These are phyloP conservation scores for Rhabdomys pumilio DNA, from an alignment of 2,797 vertebrate genomes.

Conservation along the genomic window DNA sequence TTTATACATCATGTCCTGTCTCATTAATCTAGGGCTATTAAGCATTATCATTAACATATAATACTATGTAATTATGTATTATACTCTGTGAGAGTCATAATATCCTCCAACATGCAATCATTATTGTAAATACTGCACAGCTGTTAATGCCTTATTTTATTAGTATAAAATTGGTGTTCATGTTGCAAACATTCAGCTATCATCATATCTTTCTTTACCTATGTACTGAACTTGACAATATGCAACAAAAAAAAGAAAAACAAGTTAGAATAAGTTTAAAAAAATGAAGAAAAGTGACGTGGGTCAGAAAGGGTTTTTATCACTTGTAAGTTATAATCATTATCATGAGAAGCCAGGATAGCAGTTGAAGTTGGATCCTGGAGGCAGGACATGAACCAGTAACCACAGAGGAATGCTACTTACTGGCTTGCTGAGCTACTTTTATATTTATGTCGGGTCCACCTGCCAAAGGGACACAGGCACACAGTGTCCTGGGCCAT, in stretches of 20 bases:
- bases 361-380: no score
- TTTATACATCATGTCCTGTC: not conserved
- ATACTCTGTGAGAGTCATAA: not conserved
- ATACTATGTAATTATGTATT: not conserved
- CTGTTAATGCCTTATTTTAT: constrained; percentile 6
- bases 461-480: not conserved
- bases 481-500: not conserved
- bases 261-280: not conserved
- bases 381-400: not conserved
- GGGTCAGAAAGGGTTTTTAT: not conserved
- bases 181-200: not conserved
- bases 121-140: not conserved
- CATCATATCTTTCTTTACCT: not conserved
- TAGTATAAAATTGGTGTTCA: not conserved
- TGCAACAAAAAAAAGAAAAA: not conserved
- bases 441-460: not conserved
- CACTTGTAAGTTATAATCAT: not conserved
- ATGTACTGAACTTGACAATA: not conserved
- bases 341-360: not conserved
- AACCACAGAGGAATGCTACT: not conserved
- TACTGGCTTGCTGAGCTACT: not conserved
- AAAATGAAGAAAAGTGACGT: not conserved
- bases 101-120: not conserved
- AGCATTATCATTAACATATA: constrained; percentile 30
- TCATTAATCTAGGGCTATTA: constrained; percentile 43